Conservation (phyloP, 2,797 vertebrate genomes). For the Erpetoichthys calabaricus region DNA sequence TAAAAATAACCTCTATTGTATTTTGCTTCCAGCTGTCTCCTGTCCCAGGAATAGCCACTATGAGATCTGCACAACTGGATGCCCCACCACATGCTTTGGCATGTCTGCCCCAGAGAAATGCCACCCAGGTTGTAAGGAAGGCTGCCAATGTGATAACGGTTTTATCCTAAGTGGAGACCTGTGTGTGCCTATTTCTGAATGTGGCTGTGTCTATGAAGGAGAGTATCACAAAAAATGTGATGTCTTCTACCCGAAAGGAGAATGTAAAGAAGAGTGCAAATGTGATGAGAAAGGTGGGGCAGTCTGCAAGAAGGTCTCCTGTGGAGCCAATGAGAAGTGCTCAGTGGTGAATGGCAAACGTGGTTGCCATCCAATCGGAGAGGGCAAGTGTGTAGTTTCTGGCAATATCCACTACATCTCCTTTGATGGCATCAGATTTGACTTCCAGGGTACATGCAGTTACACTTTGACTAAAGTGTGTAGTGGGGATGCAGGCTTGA, state of each 20-base stretch:
- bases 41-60: constrained; percentile 65
- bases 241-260: constrained; percentile 26
- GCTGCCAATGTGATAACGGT: constrained; percentile 58
- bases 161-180: constrained; percentile 41
- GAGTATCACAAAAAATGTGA: constrained; percentile 36
- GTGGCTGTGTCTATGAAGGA: constrained; percentile 52
- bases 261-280: constrained; percentile 33
- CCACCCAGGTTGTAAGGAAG: constrained; percentile 33
- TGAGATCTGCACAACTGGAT: constrained; percentile 34
- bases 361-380: constrained; percentile 35
- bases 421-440: constrained; percentile 51
- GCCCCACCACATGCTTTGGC: constrained; percentile 45
- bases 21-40: constrained; percentile 30
- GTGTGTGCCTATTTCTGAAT: constrained; percentile 49
- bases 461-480: constrained; percentile 50
- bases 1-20: too few relatives aligned
- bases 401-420: constrained; percentile 53
- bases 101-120: constrained; percentile 29
- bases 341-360: constrained; percentile 33
- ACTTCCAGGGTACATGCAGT: constrained; percentile 54
- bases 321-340: constrained; percentile 36
- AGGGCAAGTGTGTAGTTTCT: constrained; percentile 44
- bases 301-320: constrained; percentile 29
- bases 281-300: constrained; percentile 38
- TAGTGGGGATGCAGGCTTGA: constrained; percentile 21